Evolutionary conservation across 2,797 vertebrate genomes (phyloP), one percentile per base, ranked within the genome.

Genomic region (Silurus lanzhouensis): DNA sequence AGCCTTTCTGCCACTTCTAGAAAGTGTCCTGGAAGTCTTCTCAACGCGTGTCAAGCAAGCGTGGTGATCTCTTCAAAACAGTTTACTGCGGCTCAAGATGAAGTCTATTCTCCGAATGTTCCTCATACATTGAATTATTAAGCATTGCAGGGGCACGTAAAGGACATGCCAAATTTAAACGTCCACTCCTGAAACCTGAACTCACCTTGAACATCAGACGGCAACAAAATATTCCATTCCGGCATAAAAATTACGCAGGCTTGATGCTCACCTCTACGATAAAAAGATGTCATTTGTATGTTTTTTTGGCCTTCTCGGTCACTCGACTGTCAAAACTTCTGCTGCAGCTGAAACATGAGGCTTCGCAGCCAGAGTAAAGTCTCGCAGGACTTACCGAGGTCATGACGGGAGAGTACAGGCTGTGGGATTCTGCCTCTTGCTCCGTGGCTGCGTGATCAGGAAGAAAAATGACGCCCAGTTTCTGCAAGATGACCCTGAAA

Each of bases 401-500:
- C 93, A 94, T 92, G 89, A 94, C 70, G 64, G 93, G 87, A 12
- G 91, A 88, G 89, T 92, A 93, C 25, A 94, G 79, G 61, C 74
- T 4, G 87, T 95, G 90, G 66, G 7, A 85, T 89, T 94, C 92
- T 15, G 93, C 89, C 12, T 93, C 93, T 83, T 91, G 77, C 85
- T 95, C 93, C 15, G 88, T 92, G 60, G 10, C 52, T 3, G 86
- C 87, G 83, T 86, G 89, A 0, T 82, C 46, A 0, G 94, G 94
- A 48, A 94, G 88, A 9, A 93, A 88, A 86, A 96, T 5, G 22
- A 95, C 91, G 27, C 95, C 95, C 7, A 95, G 85, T 86, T 87
- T 95, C 88, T 92, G 92, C 58, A 96, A 90, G 84, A 95, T 20
- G 17, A 88, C 90, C 90, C 95, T 96, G 88, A 68, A 68, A 46